Base-by-base conservation (phyloP, 1,140 invertebrate genomes). In the Danaus plexippus region DNA sequence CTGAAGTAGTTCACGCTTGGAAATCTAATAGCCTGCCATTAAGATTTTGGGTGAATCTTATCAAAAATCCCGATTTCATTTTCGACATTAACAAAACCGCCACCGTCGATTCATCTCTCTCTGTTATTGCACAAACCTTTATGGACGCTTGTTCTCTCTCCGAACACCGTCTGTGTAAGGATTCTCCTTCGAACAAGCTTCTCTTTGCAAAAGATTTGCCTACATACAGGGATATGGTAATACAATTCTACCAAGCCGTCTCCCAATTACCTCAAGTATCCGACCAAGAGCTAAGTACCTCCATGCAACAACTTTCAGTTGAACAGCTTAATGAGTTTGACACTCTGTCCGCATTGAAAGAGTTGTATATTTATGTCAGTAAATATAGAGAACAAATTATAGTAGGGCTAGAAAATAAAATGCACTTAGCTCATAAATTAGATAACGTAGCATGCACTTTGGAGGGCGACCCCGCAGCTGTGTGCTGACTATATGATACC, bases 41-140 rank as follows among this genome's bases (percentile, higher is more conserved):
- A 48, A 90, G 97, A 67, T 98, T 98, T 89, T 98, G 97, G 97
- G 95, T 98, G 11, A 98, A 98, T 87, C 95, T 98, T 66, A 97
- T 98, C 54, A 98, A 98, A 84, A 98, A 98, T 90, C 96, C 97
- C 8, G 95, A 98, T 86, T 97, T 97, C 80, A 96, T 98, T 80
- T 97, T 98, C 83, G 97, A 98, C 87, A 95, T 98, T 48, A 95
- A 97, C 71, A 97, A 98, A 88, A 96, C 96, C 2, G 90, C 92
- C 10, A 96, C 95, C 8, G 93, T 98, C 11, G 96, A 98, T 85
- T 95, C 95, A 10, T 97, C 96, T 76, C 86, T 98, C 40, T 96
- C 95, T 63, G 96, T 98, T 40, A 96, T 98, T 66, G 96, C 97
- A 18, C 97, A 98, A 88, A 97, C 96, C 3, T 95, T 98, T 80